Evolutionary conservation across 2,797 vertebrate genomes (phyloP), one percentile per base, ranked within the genome.

Genomic region (Spheniscus humboldti): DNA sequence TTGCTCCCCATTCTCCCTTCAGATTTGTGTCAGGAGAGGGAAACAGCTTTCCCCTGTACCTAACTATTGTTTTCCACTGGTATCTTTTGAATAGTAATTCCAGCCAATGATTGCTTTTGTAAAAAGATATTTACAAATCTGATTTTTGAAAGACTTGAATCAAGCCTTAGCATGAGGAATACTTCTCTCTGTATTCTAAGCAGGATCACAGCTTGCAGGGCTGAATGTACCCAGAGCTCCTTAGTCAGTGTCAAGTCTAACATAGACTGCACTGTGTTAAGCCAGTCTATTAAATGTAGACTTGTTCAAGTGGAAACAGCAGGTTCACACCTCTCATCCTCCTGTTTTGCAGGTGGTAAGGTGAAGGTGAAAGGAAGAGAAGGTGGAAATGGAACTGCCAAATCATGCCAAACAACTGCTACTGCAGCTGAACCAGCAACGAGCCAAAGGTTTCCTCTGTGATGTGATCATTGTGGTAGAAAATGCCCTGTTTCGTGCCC

Each of bases 401-500:
- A 99, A 99, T 99, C 99, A 99, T 98, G 99, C 99, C 97, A 99
- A 99, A 98, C 99, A 99, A 98, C 98, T 99, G 98, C 98, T 99
- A 98, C 98, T 99, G 98, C 99, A 99, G 99, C 99, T 99, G 97
- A 99, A 99, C 98, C 99, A 99, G 98, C 99, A 99, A 98, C 98
- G 99, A 98, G 99, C 99, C 98, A 99, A 99, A 98, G 99, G 99
- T 97, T 99, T 99, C 98, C 98, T 99, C 97, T 99, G 99, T 97
- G 99, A 99, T 2, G 99, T 99, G 85, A 99, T 99, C 97, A 99
- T 99, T 57, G 99, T 99, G 98, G 99, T 99, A 97, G 99, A 99
- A 97, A 99, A 99, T 97, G 99, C 99, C 33, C 99, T 99, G 76
- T 99, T 99, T 97, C 99, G 99, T 86, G 99, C 99, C 94, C 99